Conservation (phyloP, 2,797 vertebrate genomes). For the Trichosurus vulpecula region DNA sequence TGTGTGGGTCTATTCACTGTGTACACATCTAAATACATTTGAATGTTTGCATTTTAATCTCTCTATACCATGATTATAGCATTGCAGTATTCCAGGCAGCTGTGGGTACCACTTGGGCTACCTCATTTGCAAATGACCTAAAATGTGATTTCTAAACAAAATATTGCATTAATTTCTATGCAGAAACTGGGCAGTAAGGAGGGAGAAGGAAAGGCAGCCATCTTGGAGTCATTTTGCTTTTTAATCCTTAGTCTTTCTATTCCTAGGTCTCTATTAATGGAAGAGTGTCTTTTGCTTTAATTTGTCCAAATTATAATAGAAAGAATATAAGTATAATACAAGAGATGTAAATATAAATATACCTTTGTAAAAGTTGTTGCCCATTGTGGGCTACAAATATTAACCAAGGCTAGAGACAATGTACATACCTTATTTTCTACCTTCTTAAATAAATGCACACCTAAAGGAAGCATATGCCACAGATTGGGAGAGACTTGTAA, state of each 20-base stretch:
- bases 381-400: slow-evolving; percentile 66
- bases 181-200: slow-evolving; percentile 63
- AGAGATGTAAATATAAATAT: slow-evolving; percentile 40
- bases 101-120: slow-evolving; percentile 44
- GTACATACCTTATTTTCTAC: slow-evolving; percentile 63
- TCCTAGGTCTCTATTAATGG: slow-evolving; percentile 5
- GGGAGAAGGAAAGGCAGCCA: slow-evolving; percentile 79
- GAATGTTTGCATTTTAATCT: slow-evolving; percentile 77
- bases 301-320: slow-evolving; percentile 36
- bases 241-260: slow-evolving; percentile 48
- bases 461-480: slow-evolving; percentile 69
- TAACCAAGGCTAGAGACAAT: slow-evolving; percentile 63
- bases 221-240: slow-evolving; percentile 79
- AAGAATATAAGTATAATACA: slow-evolving; percentile 21
- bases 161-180: slow-evolving; percentile 73
- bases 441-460: slow-evolving; percentile 72
- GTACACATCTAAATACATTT: slow-evolving; percentile 68
- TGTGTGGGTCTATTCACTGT: slow-evolving; percentile 55
- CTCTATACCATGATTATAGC: slow-evolving; percentile 56
- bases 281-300: slow-evolving; percentile 67
- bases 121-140: slow-evolving; percentile 71
- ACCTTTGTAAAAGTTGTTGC: slow-evolving; percentile 62
- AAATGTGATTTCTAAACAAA: slow-evolving; percentile 74
- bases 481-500: slow-evolving; percentile 60
- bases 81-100: slow-evolving; percentile 58